These are phyloP conservation scores for Hemibagrus guttatus DNA, from an alignment of 2,797 vertebrate species.

Conservation along the genomic window DNA sequence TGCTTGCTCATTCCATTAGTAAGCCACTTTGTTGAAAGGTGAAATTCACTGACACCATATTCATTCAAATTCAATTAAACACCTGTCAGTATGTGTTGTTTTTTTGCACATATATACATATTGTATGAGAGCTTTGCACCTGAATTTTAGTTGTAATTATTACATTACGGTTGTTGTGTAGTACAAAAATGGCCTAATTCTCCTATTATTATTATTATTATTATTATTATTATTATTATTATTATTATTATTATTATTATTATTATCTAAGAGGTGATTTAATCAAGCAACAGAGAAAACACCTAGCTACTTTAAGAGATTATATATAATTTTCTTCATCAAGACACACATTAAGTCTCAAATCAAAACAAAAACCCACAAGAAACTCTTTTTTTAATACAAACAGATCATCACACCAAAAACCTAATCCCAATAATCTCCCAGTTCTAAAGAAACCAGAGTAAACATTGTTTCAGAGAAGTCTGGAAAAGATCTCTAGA, in stretches of 20 bases:
- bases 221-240: slow-evolving; percentile 5
- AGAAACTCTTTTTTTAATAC: neutral
- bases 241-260: neutral
- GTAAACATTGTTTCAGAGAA: slow-evolving; percentile 10
- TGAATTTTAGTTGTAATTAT: neutral
- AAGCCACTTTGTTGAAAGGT: slow-evolving; percentile 4
- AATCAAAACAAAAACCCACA: neutral
- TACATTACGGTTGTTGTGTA: neutral
- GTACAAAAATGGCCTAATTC: neutral
- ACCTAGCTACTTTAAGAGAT: neutral
- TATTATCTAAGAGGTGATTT: neutral
- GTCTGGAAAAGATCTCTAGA: neutral
- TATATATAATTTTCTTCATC: neutral
- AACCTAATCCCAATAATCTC: neutral
- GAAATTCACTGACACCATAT: slow-evolving; percentile 10
- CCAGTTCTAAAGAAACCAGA: slow-evolving; percentile 36
- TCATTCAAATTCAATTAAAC: slow-evolving; percentile 13
- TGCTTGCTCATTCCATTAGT: slow-evolving; percentile 27
- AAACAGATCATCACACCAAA: neutral
- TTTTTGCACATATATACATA: neutral
- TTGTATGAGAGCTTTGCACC: neutral
- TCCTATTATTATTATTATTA: neutral
- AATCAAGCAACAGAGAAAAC: neutral
- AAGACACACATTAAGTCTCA: neutral
- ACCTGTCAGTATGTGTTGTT: neutral